These are phyloP conservation scores for Rhadinocentrus ornatus DNA, from an alignment of 2,797 vertebrate genomes.

Conservation along the genomic window DNA sequence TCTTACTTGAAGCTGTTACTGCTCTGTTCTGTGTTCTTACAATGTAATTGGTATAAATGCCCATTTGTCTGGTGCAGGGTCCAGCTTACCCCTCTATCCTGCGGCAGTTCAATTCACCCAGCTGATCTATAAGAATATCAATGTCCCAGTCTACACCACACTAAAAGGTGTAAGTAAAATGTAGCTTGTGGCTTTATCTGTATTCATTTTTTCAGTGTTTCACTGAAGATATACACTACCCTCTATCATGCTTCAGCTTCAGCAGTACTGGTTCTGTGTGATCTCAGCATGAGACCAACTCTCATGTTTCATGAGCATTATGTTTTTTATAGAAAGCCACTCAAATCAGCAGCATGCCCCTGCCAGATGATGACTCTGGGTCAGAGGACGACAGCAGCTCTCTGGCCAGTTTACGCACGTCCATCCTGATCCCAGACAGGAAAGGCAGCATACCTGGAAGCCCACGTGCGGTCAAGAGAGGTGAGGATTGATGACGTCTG, in stretches of 20 bases:
- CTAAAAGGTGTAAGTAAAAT: slow-evolving; percentile 91
- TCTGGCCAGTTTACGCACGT: slow-evolving; percentile 89
- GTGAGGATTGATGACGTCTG: slow-evolving; percentile 65
- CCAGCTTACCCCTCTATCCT: slow-evolving; percentile 79
- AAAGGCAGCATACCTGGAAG: slow-evolving; percentile 90
- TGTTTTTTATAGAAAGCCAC: slow-evolving; percentile 87
- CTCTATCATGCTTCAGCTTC: background rate
- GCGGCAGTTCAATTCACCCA: slow-evolving; percentile 86
- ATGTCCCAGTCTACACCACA: slow-evolving; percentile 91
- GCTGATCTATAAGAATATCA: slow-evolving; percentile 92
- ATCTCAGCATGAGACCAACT: background rate
- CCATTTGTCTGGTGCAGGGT: slow-evolving; percentile 76
- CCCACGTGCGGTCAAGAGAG: slow-evolving; percentile 93
- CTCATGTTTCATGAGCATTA: background rate
- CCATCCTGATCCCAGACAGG: slow-evolving; percentile 84
- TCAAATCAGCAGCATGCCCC: slow-evolving; percentile 92
- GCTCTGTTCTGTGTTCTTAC: background rate
- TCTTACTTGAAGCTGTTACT: background rate
- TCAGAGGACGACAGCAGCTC: slow-evolving; percentile 96
- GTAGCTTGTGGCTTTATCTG: background rate
- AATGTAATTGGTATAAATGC: background rate
- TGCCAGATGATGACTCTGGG: slow-evolving; percentile 93
- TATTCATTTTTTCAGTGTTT: background rate
- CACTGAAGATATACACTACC: background rate
- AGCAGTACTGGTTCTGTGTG: background rate